phyloP scores from a whole-genome alignment of 2,888 invertebrate genomes.

The Meteorus colon region DNA sequence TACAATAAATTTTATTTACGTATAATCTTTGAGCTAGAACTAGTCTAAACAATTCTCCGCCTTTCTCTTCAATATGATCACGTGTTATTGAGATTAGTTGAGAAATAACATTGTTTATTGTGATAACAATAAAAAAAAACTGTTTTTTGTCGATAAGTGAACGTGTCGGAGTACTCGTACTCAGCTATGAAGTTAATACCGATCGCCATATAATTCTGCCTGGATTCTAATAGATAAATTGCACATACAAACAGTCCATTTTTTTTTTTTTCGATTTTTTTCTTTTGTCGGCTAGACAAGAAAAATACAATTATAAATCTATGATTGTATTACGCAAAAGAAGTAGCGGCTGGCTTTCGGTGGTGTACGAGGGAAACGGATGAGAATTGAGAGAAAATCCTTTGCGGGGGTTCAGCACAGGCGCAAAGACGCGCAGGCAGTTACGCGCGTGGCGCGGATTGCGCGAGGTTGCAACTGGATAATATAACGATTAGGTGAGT shows the following conservation, averaged over 20 bases:
- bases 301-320: not conserved
- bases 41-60: no score
- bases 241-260: no score
- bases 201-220: no score
- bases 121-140: not conserved
- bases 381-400: constrained; percentile 27
- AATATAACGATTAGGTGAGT: constrained; percentile 50
- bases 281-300: not conserved
- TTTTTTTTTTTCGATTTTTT: no score
- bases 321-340: not conserved
- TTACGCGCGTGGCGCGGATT: constrained; percentile 34
- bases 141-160: constrained; percentile 1
- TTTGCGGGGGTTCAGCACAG: constrained; percentile 36
- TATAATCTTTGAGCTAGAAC: no score
- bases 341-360: not conserved
- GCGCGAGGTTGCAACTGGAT: constrained; percentile 41
- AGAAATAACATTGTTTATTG: no score
- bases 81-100: no score
- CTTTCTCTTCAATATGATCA: no score
- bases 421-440: constrained; percentile 28
- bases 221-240: no score
- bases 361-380: constrained; percentile 32
- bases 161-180: not conserved
- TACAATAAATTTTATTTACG: no score
- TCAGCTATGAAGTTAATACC: not conserved